Base-by-base conservation (phyloP, 2,888 invertebrate genomes). In the Tricholauxania praeusta region DNA sequence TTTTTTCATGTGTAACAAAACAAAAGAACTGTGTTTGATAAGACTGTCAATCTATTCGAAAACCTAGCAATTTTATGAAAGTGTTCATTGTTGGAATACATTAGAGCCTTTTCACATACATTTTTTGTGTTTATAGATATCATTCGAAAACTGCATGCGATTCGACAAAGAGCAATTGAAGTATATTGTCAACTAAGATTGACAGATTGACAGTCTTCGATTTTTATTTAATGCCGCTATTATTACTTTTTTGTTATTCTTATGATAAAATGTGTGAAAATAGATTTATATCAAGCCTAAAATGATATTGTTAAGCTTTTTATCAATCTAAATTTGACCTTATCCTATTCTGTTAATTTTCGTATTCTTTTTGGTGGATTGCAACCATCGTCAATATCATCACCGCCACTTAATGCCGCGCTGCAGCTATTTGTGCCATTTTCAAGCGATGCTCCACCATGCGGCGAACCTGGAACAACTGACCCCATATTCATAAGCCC, bases 341-440 rank as follows among this genome's bases (percentile, higher is more conserved):
- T 77, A 76, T 84, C 79, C 84, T 84, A 86, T 84, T 86, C 86
- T 71, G 81, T 80, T 66, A 80, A 74, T 74, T 86, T 83, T 60
- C 87, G 84, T 62, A 81, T 69, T 52, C 86, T 78, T 78, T 87
- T 87, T 48, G 86, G 78, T 65, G 87, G 86, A 82, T 83, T 78
- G 80, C 84, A 84, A 66, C 81, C 82, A 77, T 85, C 86, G 70
- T 84, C 83, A 60, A 73, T 78, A 59, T 78, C 79, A 49, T 84
- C 82, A 65, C 73, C 76, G 6, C 76, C 74, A n/a, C 73, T 78
- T 73, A 84, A 70, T 17, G 80, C 80, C 10, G 83, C 81, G 28
- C 81, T 79, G 53, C 80, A 81, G 65, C 84, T 84, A 69, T 82
- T 84, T 4, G 84, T 80, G 12, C 84, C 82, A 74, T 84, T 84